A percentile compares a stretch with the other conserved stretches of the same genome.
These are phyloP conservation scores for Cladorhizidae sp. DNA, from an alignment of 37 sponge, comb jelly and placozoan species.

Conservation along the genomic window DNA sequence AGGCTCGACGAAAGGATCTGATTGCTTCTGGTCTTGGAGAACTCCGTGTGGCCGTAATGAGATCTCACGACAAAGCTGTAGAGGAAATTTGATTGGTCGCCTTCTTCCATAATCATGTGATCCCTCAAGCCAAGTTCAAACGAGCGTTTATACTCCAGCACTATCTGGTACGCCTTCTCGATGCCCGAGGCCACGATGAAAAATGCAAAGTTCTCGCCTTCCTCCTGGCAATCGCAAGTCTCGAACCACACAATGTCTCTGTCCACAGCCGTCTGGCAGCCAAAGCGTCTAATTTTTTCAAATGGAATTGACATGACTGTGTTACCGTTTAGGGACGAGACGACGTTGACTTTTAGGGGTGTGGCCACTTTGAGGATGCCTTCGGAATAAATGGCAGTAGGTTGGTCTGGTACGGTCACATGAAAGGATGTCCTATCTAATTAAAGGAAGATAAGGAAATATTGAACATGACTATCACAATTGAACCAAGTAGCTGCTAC, in stretches of 20 bases:
- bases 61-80: constrained; percentile 34
- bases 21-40: constrained; percentile 1
- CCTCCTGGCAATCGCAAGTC: constrained; percentile 34
- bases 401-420: constrained; percentile 65
- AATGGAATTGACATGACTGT: constrained; percentile 41
- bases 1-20: constrained; percentile 29
- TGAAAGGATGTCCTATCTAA: constrained; percentile 53
- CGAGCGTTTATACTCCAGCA: constrained; percentile 27
- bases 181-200: constrained; percentile 48
- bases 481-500: too few relatives aligned
- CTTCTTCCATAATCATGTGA: constrained; percentile 52
- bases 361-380: constrained; percentile 49
- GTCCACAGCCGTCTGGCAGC: constrained; percentile 19
- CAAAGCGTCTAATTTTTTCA: constrained; percentile 48
- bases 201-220: constrained; percentile 37
- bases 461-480: neutral
- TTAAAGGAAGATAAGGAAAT: neutral
- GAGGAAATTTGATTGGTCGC: neutral
- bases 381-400: constrained; percentile 28
- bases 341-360: constrained; percentile 14
- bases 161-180: constrained; percentile 30
- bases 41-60: constrained; percentile 60
- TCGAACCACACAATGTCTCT: constrained; percentile 72
- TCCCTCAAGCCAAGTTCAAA: constrained; percentile 23
- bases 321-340: constrained; percentile 25